These are phyloP conservation scores for Etia nguti DNA, from an alignment of 2,113 vertebrate genomes.

Conservation along the genomic window DNA sequence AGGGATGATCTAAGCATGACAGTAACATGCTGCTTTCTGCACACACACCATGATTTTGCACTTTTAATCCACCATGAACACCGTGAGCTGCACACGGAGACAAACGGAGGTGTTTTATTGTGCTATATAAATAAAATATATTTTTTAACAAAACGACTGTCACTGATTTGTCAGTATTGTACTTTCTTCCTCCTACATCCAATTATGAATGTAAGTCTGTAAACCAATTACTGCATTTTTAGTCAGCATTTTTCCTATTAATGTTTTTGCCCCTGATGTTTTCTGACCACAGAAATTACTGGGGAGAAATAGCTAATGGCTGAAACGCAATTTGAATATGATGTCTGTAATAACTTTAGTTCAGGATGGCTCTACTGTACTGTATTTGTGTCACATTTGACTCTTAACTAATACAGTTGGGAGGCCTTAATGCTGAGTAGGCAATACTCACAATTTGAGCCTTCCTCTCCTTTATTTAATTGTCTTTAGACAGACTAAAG, in stretches of 20 bases:
- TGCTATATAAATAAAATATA: not conserved
- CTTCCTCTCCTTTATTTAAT: not conserved
- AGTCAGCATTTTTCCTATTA: not conserved
- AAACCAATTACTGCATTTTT: not conserved
- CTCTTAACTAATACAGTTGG: not conserved
- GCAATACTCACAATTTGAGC: not conserved
- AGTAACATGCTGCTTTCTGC: not conserved
- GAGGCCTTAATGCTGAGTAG: not conserved
- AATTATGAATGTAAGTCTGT: not conserved
- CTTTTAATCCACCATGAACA: not conserved
- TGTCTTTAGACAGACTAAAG: accelerated
- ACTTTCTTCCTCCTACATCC: not conserved
- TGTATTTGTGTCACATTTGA: not conserved
- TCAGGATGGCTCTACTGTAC: not conserved
- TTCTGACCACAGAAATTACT: not conserved
- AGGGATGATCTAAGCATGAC: not conserved
- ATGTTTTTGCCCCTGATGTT: not conserved
- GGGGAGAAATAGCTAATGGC: not conserved
- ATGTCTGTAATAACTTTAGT: not conserved
- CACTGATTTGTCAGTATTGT: not conserved
- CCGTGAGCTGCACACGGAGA: not conserved
- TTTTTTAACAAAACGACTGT: not conserved
- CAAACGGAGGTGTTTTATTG: not conserved
- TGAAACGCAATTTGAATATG: not conserved
- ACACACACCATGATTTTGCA: constrained; percentile 19